A percentile compares a stretch with the other conserved stretches of the same genome.
These are phyloP conservation scores for Chlamydotis undulata DNA, from an alignment of 2,113 vertebrate genomes.

Conservation along the genomic window DNA sequence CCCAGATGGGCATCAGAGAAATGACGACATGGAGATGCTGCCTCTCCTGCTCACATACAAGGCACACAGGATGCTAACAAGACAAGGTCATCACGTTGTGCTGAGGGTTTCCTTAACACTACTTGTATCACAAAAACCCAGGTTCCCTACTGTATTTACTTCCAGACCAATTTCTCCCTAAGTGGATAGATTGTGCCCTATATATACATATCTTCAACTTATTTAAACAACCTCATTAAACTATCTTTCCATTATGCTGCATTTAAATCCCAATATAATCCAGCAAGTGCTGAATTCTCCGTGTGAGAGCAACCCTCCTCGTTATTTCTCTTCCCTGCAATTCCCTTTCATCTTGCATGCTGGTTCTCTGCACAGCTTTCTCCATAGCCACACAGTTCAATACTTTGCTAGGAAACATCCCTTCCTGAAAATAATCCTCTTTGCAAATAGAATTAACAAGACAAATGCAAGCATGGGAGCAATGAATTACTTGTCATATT, in stretches of 20 bases:
- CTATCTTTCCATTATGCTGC: neutral
- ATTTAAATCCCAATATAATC: neutral
- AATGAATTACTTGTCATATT: neutral
- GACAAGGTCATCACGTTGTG: neutral
- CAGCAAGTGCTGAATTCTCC: neutral
- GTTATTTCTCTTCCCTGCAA: neutral
- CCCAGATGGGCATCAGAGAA: neutral
- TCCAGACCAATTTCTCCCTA: accelerated
- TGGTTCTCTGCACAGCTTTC: neutral
- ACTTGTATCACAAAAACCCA: accelerated
- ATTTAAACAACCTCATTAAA: neutral
- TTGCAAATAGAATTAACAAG: neutral
- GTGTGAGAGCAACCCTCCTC: neutral
- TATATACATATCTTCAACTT: neutral
- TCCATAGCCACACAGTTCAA: neutral
- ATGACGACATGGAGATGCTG: neutral
- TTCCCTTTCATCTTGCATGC: neutral
- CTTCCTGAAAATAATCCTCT: neutral
- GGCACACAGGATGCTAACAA: accelerated
- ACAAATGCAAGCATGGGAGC: neutral
- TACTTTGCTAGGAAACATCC: neutral
- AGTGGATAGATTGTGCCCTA: neutral
- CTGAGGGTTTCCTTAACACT: neutral
- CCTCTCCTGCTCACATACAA: neutral
- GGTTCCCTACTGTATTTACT: neutral